phyloP scores from a whole-genome alignment of 2,113 vertebrate genomes.

The Opisthocomus hoazin region DNA sequence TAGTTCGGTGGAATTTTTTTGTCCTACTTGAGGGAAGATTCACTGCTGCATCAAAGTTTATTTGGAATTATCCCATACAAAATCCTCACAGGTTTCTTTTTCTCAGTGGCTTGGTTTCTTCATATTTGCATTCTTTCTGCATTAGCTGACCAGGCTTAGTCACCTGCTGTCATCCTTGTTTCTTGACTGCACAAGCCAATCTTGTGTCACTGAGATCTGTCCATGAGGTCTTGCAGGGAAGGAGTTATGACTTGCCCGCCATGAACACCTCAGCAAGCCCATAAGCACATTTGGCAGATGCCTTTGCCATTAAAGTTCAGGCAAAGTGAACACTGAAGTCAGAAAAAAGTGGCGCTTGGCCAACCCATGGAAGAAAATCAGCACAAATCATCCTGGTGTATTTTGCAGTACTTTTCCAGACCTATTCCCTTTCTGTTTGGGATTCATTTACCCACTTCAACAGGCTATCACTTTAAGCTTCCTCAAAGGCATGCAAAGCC shows the following conservation, averaged over 20 bases:
- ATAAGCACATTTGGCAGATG: constrained; percentile 16
- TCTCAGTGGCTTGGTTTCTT: background rate
- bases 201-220: background rate
- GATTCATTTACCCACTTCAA: background rate
- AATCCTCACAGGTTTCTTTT: background rate
- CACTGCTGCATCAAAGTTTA: background rate
- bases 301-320: background rate
- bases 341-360: background rate
- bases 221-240: background rate
- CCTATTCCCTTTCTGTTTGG: background rate
- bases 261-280: background rate
- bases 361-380: background rate
- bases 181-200: constrained; percentile 5
- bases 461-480: background rate
- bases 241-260: constrained; percentile 35
- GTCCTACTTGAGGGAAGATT: background rate
- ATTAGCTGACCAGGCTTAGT: constrained; percentile 18
- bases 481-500: background rate
- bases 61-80: background rate
- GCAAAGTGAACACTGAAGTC: background rate
- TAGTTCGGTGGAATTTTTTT: background rate
- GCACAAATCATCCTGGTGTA: background rate
- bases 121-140: constrained; percentile 18
- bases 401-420: constrained; percentile 35
- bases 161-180: background rate